Base-by-base conservation (phyloP, 2,113 vertebrate species). In the Bujurquina vittata region DNA sequence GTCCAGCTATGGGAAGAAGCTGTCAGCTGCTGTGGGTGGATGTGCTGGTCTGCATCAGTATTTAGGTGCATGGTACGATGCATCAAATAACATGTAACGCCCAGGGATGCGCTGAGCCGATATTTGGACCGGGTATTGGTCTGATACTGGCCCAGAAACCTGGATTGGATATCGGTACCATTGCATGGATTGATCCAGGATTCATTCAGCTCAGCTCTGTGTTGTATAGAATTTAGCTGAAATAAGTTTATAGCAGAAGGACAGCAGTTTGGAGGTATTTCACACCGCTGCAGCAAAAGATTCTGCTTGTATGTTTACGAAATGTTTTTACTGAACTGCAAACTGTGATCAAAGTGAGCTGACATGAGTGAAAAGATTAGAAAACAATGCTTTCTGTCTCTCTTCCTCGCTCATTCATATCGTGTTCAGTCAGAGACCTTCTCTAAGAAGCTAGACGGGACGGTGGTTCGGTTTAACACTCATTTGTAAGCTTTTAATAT, bases 401-500 rank as follows among this genome's bases (percentile, higher is more conserved):
- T 46, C 8, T 37, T 37, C 35, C 26, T 40, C 46, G 18, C 26
- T 10, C 35, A 37, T 37, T 37, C 35, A 37, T 37, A 46, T 29
- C 6, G 22, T 49, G 40, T 67, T 67, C 26, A 22, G 8, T 4
- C 63, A 46, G 37, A 37, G 37, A 10, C 1, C 40, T 46, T 40
- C 3, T 26, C 3, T 26, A 46, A 67, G 14, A 67, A 26, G 63
- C 22, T 67, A 18, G 8, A 46, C 46, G 37, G 26, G 26, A 15
- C 14, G 0, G 26, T 46, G 22, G 46, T 67, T 67, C 14, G 26
- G 63, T 49, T 67, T 49, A 9, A 67, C 26, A 23, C 15, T 49
- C 63, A 67, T 67, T 49, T 67, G 63, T 67, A 65, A 14, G 62
- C 62, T 43, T 65, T 65, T 43, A 43, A 43, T 65, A 65, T 43